Evolutionary conservation across 2,113 vertebrate genomes (phyloP).

Genomic region (Phalacrocorax carbo): DNA sequence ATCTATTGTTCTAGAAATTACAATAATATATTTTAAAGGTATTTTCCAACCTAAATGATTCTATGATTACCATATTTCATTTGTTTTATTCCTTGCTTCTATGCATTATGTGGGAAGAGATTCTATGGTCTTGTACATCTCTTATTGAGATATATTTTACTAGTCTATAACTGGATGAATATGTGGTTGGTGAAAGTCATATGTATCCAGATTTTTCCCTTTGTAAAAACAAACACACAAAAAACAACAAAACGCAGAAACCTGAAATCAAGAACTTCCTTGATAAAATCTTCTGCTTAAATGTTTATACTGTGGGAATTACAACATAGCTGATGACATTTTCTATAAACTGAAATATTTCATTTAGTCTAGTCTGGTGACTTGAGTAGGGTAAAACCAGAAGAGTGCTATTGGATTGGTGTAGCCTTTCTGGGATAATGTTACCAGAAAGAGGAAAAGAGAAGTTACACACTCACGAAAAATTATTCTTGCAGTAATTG

Average conservation of each 20-base stretch:
- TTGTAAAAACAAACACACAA: not conserved
- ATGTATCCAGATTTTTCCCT: not conserved
- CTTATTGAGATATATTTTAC: not conserved
- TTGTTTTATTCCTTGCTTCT: not conserved
- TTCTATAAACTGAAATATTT: not conserved
- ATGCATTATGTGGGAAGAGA: not conserved
- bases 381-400: not conserved
- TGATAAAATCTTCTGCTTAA: not conserved
- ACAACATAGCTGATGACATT: not conserved
- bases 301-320: not conserved
- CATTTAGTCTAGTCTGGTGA: not conserved
- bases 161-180: not conserved
- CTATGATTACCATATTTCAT: not conserved
- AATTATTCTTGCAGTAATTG: not conserved
- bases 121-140: fast-evolving
- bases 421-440: not conserved
- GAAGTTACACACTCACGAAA: not conserved
- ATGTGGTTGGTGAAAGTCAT: not conserved
- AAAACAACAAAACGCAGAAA: not conserved
- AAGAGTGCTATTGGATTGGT: not conserved
- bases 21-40: not conserved
- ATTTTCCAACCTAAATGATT: not conserved
- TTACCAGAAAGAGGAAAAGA: not conserved
- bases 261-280: not conserved
- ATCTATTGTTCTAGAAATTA: not conserved